These are phyloP conservation scores for Gavia stellata DNA, from an alignment of 2,113 vertebrate genomes.

Conservation along the genomic window DNA sequence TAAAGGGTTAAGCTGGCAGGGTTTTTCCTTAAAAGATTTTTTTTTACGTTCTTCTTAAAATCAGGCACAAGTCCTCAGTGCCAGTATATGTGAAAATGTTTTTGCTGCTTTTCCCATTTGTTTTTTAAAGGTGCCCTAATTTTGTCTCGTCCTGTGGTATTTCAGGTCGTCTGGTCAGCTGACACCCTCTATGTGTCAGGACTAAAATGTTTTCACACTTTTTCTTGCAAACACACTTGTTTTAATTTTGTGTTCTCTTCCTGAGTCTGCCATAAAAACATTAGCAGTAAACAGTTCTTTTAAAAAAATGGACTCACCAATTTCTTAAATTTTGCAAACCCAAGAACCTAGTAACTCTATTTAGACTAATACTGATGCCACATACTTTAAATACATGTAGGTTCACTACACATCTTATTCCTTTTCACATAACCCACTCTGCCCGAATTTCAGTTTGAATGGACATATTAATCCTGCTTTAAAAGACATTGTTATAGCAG, in stretches of 20 bases:
- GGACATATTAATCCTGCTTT: not conserved
- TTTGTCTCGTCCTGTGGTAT: not conserved
- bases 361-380: not conserved
- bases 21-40: not conserved
- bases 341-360: not conserved
- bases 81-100: not conserved
- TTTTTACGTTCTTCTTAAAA: not conserved
- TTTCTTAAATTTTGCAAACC: not conserved
- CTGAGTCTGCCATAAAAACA: not conserved
- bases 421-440: not conserved
- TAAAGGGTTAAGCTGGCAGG: not conserved
- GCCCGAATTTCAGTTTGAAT: not conserved
- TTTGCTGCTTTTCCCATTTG: not conserved
- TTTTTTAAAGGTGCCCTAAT: not conserved
- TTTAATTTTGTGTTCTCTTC: not conserved
- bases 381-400: not conserved
- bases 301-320: not conserved
- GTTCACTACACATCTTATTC: not conserved
- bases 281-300: not conserved
- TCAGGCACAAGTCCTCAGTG: not conserved
- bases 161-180: not conserved
- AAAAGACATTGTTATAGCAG: not conserved
- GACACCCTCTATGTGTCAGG: not conserved
- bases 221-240: not conserved
- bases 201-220: not conserved